Evolutionary conservation across 2,888 invertebrate species (phyloP), one percentile per base, ranked within the genome.

Genomic region (Agapetus fuscipes): DNA sequence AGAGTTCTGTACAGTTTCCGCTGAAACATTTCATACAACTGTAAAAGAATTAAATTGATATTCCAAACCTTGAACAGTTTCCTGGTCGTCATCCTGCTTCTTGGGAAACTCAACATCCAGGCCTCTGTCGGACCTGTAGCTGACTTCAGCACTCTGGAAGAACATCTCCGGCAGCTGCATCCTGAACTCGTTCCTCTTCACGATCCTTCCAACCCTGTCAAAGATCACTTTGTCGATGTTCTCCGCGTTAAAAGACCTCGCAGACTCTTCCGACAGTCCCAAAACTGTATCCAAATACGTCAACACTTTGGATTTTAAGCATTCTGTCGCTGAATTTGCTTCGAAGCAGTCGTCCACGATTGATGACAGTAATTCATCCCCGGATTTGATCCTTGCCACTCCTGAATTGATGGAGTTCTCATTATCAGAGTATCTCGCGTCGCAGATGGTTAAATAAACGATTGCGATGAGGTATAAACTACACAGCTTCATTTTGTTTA

Each of bases 261-360:
- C 71, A 36, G 74, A 70, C 51, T 79, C 77, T 38, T 72, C 71
- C 40, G 66, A 62, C 25, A 78, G 66, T 51, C 80, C 80, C 43
- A 81, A 61, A 39, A 80, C 67, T 27, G 76, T 78, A 60, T 86
- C 84, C 65, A 88, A 66, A 62, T 80, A 86, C 38, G 72, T 74
- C 17, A 88, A 66, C 53, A 86, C 81, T 64, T 83, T 81, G 60
- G 76, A 74, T 64, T 85, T 85, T 50, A 86, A 72, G 54, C 86
- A 87, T 31, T 71, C 66, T 57, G 77, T 74, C 59, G 83, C 79
- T 5, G 76, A 74, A 44, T 76, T 73, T 32, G 73, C 71, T 50
- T 71, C 70, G 56, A 80, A 74, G 66, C 88, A 87, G 57, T 79
- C 78, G 64, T 78, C 78, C 52, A 85, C 68, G 53, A 81, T 78